Base-by-base conservation (phyloP, 2,888 invertebrate species). In the Drosophila prolongata region DNA sequence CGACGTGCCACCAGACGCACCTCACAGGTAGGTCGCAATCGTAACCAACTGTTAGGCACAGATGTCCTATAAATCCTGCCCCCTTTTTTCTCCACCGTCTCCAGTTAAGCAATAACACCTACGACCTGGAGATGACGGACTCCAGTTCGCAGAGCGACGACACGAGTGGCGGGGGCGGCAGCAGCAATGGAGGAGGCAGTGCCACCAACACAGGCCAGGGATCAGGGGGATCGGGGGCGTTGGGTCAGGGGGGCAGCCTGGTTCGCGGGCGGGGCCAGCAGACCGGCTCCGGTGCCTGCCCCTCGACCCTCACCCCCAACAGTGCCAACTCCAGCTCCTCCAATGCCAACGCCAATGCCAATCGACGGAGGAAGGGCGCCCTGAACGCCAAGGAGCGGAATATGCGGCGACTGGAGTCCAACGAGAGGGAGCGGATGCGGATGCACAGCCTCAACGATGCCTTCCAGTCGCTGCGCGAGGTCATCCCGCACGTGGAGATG, bases 391-490 rank as follows among this genome's bases (percentile, higher is more conserved):
- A 97, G 61, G 98, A 98, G 90, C 94, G 97, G 75, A 98, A 97
- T 92, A 93, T 97, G 68, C 94, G 98, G 54, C 94, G 98, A 64
- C 94, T 98, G 56, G 98, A 98, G 93, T 97, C 97, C 92, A 98
- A 98, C 92, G 97, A 98, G 91, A 93, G 98, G 57, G 98, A 98
- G 92, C 94, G 98, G 65, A 96, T 97, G 96, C 94, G 98, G 84
- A 98, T 98, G 98, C 98, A 98, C 92, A 96, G 96, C 57, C 94
- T 98, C 64, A 98, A 98, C 91, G 96, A 97, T 90, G 98, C 98
- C 14, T 98, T 98, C 92, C 93, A 97, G 95, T 96, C 96, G 87
- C 93, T 97, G 55, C 94, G 97, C 35, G 95, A 96, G 90, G 97
- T 97, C 3, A 97, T 97, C 80, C 97, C 97, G 0, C 97, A 97